A percentile compares a stretch with the other conserved stretches of the same genome.
Conservation (phyloP, 2,888 invertebrate genomes). For the Chrysolina americana region DNA sequence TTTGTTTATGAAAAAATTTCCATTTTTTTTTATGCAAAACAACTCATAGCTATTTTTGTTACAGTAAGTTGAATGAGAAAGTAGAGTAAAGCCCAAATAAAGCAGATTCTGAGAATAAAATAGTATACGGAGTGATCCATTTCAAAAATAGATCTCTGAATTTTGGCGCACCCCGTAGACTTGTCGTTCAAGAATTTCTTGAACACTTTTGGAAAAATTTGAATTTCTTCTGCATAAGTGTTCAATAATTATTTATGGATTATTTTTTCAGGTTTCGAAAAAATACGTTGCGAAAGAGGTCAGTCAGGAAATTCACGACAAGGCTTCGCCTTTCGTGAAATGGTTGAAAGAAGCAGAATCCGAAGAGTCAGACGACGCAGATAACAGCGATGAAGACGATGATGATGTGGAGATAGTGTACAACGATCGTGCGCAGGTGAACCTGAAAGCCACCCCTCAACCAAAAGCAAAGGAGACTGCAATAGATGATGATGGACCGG, state of each 20-base stretch:
- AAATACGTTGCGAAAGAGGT: slow-evolving; percentile 95
- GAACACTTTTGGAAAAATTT: neutral
- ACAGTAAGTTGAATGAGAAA: too few relatives aligned
- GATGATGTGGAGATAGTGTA: slow-evolving; percentile 87
- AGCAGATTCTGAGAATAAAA: too few relatives aligned
- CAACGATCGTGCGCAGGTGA: slow-evolving; percentile 87
- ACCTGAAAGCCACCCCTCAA: slow-evolving; percentile 71
- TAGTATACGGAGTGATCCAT: too few relatives aligned
- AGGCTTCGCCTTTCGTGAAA: slow-evolving; percentile 93
- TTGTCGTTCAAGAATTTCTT: too few relatives aligned
- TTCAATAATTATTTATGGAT: neutral
- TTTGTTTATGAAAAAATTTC: too few relatives aligned
- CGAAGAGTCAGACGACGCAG: slow-evolving; percentile 85
- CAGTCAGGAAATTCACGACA: slow-evolving; percentile 91
- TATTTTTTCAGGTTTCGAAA: slow-evolving; percentile 75
- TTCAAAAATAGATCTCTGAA: too few relatives aligned
- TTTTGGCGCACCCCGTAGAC: too few relatives aligned
- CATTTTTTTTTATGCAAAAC: too few relatives aligned
- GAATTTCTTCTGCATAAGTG: neutral
- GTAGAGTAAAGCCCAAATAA: too few relatives aligned
- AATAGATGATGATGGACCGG: slow-evolving; percentile 81
- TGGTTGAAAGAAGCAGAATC: slow-evolving; percentile 99
- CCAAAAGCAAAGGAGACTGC: slow-evolving; percentile 65
- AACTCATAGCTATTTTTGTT: too few relatives aligned
- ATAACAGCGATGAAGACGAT: slow-evolving; percentile 75